Evolutionary conservation across 2,113 vertebrate species (phyloP), one percentile per base, ranked within the genome.

Genomic region (Empidonax traillii): DNA sequence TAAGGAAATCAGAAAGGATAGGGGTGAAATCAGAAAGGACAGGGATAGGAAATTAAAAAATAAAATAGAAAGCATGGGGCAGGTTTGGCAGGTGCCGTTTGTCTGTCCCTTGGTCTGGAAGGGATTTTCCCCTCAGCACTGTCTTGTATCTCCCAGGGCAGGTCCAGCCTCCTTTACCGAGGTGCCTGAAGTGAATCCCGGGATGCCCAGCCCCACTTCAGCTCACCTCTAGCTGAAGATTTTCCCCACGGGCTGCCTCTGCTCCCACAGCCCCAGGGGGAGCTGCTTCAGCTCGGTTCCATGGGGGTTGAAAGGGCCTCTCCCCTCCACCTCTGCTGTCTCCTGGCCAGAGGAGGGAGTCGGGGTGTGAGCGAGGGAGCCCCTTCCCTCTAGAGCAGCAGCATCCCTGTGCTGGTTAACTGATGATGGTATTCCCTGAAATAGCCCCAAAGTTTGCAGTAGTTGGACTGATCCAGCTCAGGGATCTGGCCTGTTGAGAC

Each of bases 321-420:
- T 71, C 53, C 25, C 5, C 28, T 52, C 46, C 58, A 71, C 8
- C 28, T 46, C 18, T 0, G 2, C 22, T 11, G 1, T 31, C 9
- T 11, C 39, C 30, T 3, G 6, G 23, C 46, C 2, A 1, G 35
- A 75, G n/a, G 33, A 66, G 20, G 6, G 25, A 41, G 14, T 37
- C 3, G 0, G 56, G n/a, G 43, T 17, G 10, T 2, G 35, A 23
- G 14, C 3, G 33, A 80, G 31, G 0, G 0, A 74, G 28, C 17
- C 33, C 9, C 59, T 78, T 74, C 41, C 18, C 6, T 0, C 23
- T 23, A 35, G 22, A 44, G 28, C 35, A 56, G 67, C 35, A n/a
- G 14, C 41, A 43, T n/a, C 47, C 14, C 51, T 59, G 21, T 30
- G 5, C 43, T 35, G 23, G 46, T 51, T 27, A 31, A 20, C 8